phyloP scores from a whole-genome alignment of 1,140 invertebrate genomes.

The Drosophila miranda region DNA sequence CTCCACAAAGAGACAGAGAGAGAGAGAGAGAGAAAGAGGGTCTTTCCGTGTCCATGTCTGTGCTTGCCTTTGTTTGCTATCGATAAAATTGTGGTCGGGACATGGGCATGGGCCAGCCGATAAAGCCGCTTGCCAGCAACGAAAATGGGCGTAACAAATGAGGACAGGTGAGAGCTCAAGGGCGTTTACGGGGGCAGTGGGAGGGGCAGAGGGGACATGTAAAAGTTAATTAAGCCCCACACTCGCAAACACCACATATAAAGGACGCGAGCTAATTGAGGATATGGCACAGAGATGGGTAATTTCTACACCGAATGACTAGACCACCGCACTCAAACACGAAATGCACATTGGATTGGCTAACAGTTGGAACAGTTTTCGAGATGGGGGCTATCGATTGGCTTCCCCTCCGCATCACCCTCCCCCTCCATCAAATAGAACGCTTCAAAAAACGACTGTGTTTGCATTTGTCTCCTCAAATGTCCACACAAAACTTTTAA shows the following conservation, averaged over 20 bases:
- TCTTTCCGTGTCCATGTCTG: conserved; percentile 13
- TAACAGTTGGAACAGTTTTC: conserved; percentile 40
- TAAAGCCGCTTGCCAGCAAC: conserved; percentile 48
- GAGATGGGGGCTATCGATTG: not conserved
- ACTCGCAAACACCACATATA: not conserved
- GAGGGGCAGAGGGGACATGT: conserved; percentile 49
- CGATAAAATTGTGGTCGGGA: conserved; percentile 74
- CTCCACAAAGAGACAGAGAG: not conserved
- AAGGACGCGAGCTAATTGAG: conserved; percentile 43
- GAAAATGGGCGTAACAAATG: conserved; percentile 50
- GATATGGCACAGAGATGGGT: conserved; percentile 4
- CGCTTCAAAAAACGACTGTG: conserved; percentile 14
- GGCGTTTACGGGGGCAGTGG: conserved; percentile 27
- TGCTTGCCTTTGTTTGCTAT: conserved; percentile 45
- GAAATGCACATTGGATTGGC: conserved; percentile 37
- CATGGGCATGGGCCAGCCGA: conserved; percentile 25
- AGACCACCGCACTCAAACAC: conserved; percentile 19
- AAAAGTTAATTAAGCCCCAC: conserved; percentile 77
- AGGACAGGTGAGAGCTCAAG: conserved; percentile 29
- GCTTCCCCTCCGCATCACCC: too few species aligned
- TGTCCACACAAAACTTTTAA: conserved; percentile 63
- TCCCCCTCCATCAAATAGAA: not conserved
- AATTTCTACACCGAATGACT: conserved; percentile 31
- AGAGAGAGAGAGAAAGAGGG: conserved; percentile 21
- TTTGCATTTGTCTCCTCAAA: conserved; percentile 50